These are phyloP conservation scores for Pseudois nayaur DNA, from an alignment of 2,113 vertebrate genomes.

Conservation along the genomic window DNA sequence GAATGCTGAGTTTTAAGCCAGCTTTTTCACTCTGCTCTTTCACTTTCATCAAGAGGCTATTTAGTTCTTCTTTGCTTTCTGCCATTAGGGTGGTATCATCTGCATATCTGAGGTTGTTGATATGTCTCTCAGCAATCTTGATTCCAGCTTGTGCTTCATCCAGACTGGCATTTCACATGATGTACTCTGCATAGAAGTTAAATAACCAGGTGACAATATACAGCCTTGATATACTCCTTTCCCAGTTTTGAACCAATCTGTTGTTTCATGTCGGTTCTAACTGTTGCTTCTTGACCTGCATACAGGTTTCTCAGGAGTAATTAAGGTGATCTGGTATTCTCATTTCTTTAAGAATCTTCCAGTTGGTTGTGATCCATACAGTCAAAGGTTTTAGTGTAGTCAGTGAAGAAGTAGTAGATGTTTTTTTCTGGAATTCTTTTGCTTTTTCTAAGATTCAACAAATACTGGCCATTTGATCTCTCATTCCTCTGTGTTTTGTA, in stretches of 20 bases:
- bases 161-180: neutral
- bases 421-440: neutral
- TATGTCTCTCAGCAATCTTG: neutral
- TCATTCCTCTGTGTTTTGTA: neutral
- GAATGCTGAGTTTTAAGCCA: neutral
- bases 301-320: neutral
- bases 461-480: neutral
- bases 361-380: neutral
- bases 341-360: neutral
- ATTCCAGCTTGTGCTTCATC: neutral
- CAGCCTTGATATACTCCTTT: neutral
- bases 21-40: neutral
- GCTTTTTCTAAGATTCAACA: neutral
- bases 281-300: neutral
- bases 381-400: neutral
- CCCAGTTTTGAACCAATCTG: neutral
- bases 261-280: neutral
- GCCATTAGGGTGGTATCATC: neutral
- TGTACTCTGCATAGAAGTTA: neutral
- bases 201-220: neutral
- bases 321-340: neutral
- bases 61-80: neutral
- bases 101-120: neutral
- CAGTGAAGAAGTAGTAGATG: neutral
- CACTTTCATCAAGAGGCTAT: neutral